Base-by-base conservation (phyloP, 2,888 invertebrate genomes). In the Diogma glabrata region DNA sequence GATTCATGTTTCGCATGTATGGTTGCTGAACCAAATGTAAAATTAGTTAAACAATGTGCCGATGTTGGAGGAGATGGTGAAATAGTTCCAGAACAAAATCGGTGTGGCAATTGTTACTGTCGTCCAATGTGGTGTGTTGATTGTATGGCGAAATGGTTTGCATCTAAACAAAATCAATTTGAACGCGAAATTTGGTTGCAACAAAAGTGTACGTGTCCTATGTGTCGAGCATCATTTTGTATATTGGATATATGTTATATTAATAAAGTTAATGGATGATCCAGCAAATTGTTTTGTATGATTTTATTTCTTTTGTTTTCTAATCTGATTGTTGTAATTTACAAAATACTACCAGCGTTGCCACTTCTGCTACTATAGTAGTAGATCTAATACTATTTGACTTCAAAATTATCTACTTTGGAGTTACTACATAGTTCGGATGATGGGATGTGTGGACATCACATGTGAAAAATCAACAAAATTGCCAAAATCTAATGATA, bases 1-100 rank as follows among this genome's bases (percentile, higher is more conserved):
- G 91, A 92, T 55, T 74, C 77, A 53, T 94, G 94, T 63, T 87
- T 92, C 56, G 93, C 93, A 2, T 94, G 94, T 63, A 87, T 92
- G 85, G 81, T 84, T 61, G 76, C 75, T 14, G 70, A 69, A 19
- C 83, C 93, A 0, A 84, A 90, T 66, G 83, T 87, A 48, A 93
- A 90, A 68, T 74, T 89, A 51, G 76, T 76, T 57, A 84, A 82
- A 60, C 77, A 76, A 51, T 93, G 90, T 64, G 65, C 72, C 14
- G 69, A 69, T 50, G 57, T 65, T 5, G 72, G 73, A 48, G 73
- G 72, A 14, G 65, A 68, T n/a, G 72, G 64, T 4, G 60, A 61
- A 10, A 70, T 58, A 50, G 52, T 68, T 14, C 57, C 61, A 1
- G 66, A 67, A 17, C 71, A 64, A 23, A 60, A 64, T 23, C 71